Conservation (phyloP, 2,113 vertebrate species). For the Malurus elegans region DNA sequence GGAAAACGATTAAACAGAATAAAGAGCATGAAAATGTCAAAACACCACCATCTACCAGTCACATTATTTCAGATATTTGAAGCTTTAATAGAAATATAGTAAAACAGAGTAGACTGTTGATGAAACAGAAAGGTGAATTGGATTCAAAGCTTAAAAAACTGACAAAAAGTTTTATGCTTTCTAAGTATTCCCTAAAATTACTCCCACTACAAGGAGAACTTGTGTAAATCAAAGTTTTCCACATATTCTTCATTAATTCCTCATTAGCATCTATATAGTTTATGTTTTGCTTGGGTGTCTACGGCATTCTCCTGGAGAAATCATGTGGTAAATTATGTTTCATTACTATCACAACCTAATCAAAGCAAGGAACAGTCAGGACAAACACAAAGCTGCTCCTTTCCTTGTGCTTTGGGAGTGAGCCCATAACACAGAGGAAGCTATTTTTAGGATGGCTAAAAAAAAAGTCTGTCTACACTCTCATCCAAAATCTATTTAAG, state of each 20-base stretch:
- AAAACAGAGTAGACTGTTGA: background rate
- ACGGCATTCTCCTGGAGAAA: background rate
- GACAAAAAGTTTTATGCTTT: background rate
- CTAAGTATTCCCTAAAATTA: background rate
- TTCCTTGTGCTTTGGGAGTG: background rate
- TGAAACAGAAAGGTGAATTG: background rate
- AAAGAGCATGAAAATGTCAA: background rate
- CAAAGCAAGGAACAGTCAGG: background rate
- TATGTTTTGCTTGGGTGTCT: background rate
- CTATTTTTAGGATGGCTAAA: constrained; percentile 15
- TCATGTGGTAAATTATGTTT: background rate
- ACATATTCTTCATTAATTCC: background rate
- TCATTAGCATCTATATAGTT: background rate
- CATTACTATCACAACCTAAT: background rate
- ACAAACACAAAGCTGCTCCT: background rate
- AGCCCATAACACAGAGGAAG: background rate
- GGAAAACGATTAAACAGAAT: background rate
- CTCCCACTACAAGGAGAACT: background rate
- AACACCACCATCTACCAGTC: background rate
- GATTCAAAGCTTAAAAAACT: background rate
- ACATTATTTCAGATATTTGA: background rate
- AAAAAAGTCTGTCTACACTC: background rate
- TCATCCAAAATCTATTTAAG: background rate
- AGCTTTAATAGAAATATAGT: background rate
- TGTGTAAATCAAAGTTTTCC: background rate